phyloP scores from a whole-genome alignment of 2,888 invertebrate species.

The Hetaerina titia region DNA sequence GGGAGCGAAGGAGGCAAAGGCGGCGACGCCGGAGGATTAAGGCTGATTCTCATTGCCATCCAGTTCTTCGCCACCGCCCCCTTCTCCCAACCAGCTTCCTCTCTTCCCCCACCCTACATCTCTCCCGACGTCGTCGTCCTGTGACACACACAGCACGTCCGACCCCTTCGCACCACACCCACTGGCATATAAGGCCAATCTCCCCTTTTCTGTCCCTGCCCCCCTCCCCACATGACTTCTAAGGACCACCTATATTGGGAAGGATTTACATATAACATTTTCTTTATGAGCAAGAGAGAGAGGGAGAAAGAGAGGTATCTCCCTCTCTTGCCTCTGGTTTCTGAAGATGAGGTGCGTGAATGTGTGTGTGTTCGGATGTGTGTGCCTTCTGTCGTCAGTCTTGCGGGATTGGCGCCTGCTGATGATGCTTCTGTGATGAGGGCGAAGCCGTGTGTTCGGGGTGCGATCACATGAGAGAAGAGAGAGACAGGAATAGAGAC shows the following conservation, averaged over 20 bases:
- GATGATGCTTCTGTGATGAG: constrained; percentile 14
- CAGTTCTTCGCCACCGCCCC: neutral
- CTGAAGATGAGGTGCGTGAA: neutral
- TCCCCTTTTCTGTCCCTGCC: neutral
- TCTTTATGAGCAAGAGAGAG: constrained; percentile 42
- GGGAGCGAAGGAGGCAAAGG: neutral
- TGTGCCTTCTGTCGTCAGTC: constrained; percentile 24
- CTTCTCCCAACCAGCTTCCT: neutral
- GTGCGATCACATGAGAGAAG: neutral
- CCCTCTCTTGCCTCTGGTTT: neutral
- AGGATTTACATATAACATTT: constrained; percentile 65
- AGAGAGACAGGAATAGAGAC: neutral
- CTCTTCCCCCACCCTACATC: neutral
- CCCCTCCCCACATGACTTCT: neutral
- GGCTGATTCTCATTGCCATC: constrained; percentile 32
- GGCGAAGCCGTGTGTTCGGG: neutral
- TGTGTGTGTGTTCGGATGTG: neutral
- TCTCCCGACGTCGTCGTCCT: neutral
- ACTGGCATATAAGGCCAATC: constrained; percentile 4
- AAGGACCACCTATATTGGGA: constrained; percentile 63
- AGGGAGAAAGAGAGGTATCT: neutral
- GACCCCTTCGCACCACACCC: neutral
- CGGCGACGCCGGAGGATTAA: neutral
- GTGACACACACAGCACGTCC: neutral
- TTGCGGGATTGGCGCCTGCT: constrained; percentile 38